Base-by-base conservation (phyloP, 2,113 vertebrate species). In the Pitta sordida region DNA sequence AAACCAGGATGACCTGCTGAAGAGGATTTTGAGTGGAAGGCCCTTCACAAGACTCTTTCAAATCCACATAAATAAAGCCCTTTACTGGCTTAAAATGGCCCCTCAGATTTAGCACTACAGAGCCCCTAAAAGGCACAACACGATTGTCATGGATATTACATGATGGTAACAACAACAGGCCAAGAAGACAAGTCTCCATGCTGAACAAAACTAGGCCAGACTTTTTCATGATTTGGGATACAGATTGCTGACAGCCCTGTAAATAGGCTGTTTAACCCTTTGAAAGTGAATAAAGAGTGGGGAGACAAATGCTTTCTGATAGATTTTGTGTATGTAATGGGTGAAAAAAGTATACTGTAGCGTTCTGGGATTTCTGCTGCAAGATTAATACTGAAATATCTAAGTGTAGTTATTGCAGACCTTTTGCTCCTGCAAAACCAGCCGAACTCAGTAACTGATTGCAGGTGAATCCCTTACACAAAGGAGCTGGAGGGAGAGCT, bases 221-320 rank as follows among this genome's bases (percentile, higher is more conserved):
- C 98, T 99, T 98, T 98, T 98, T 98, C 97, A 89, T 83, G 96
- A 98, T 98, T 97, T 92, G 96, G 98, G 98, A 98, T 98, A 98
- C 97, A 96, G 98, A 97, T 98, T 98, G 98, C 98, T 99, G 99
- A 99, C 99, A 99, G 99, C 98, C 98, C 97, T 96, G 97, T 99
- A 99, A 99, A 99, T 99, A 98, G 99, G 98, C 99, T 99, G 99
- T 99, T 99, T 99, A 99, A 99, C 99, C 99, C 99, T 99, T 99
- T 99, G 98, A 98, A 99, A 98, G 97, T 98, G 98, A 99, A 99
- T 98, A 97, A 98, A 98, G 98, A 97, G 97, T 97, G 97, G 70
- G 92, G 97, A 99, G 98, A 99, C 98, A 98, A 99, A 99, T 97
- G 98, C 98, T 98, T 98, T 99, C 98, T 98, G 99, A 99, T 99